These are phyloP conservation scores for Siniperca chuatsi DNA, from an alignment of 2,113 vertebrate genomes.

Conservation along the genomic window DNA sequence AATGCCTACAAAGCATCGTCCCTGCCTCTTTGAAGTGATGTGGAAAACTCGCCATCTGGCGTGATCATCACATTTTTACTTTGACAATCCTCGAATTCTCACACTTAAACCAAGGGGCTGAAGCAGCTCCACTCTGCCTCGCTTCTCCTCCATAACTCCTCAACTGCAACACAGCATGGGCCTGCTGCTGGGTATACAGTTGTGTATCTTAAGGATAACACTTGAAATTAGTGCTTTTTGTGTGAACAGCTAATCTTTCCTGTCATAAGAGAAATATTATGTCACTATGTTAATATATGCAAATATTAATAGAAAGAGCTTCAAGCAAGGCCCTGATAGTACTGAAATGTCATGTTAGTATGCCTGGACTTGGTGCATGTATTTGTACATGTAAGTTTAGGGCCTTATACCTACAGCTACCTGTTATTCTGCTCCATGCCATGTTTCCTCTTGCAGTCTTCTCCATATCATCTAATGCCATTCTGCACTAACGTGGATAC, in stretches of 20 bases:
- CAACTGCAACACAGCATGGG: not conserved
- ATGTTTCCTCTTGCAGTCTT: too few relatives aligned
- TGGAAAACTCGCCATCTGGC: conserved; percentile 78
- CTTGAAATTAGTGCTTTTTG: not conserved
- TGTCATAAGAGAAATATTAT: not conserved
- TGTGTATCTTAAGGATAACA: not conserved
- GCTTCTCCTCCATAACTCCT: conserved; percentile 22
- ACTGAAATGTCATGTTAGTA: not conserved
- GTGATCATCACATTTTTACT: conserved; percentile 69
- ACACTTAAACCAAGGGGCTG: conserved; percentile 37
- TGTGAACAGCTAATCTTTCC: not conserved
- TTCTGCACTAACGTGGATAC: not conserved
- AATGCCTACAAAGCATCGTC: conserved; percentile 75
- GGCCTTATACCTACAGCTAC: too few relatives aligned
- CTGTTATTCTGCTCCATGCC: too few relatives aligned
- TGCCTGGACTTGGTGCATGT: not conserved
- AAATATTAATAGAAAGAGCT: not conserved
- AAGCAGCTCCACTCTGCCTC: conserved; percentile 15
- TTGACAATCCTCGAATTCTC: conserved; percentile 65
- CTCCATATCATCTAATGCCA: not conserved
- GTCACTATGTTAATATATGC: not conserved
- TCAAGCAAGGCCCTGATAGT: not conserved
- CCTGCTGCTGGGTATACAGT: not conserved
- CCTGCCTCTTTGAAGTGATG: conserved; percentile 75
- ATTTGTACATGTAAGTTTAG: not conserved